Conservation (phyloP, 2,113 vertebrate species). For the Pleuronectes platessa region DNA sequence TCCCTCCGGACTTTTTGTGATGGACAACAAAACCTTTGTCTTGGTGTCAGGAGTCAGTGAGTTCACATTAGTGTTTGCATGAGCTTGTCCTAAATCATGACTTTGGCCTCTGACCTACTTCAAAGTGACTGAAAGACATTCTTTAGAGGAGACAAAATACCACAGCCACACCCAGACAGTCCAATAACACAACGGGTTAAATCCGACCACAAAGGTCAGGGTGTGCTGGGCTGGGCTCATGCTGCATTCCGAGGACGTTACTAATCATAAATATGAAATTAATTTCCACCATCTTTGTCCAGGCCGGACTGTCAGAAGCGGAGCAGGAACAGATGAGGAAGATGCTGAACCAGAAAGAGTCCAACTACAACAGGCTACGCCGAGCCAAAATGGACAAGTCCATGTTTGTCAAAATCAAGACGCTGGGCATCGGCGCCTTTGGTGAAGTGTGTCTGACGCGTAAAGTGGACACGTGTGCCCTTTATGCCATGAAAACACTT, state of each 20-base stretch:
- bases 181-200: constrained; percentile 16
- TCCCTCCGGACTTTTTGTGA: constrained; percentile 27
- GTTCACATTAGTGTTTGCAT: constrained; percentile 36
- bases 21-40: constrained; percentile 24
- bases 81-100: constrained; percentile 26
- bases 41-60: constrained; percentile 8
- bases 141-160: constrained; percentile 23
- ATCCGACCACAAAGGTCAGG: constrained; percentile 10
- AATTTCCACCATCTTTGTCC: neutral
- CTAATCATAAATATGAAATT: neutral
- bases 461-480: constrained; percentile 94
- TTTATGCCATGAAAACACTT: constrained; percentile 99
- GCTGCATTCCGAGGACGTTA: neutral
- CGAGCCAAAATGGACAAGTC: constrained; percentile 99
- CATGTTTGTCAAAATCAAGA: constrained; percentile 98
- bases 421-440: constrained; percentile 95
- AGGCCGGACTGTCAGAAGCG: constrained; percentile 95
- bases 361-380: constrained; percentile 96
- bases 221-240: neutral
- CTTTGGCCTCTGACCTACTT: constrained; percentile 41
- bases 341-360: constrained; percentile 99
- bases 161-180: constrained; percentile 20
- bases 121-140: constrained; percentile 23
- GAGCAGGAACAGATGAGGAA: constrained; percentile 99
- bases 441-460: constrained; percentile 97